Conservation (phyloP, 1,140 invertebrate genomes). For the Araneus ventricosus region DNA sequence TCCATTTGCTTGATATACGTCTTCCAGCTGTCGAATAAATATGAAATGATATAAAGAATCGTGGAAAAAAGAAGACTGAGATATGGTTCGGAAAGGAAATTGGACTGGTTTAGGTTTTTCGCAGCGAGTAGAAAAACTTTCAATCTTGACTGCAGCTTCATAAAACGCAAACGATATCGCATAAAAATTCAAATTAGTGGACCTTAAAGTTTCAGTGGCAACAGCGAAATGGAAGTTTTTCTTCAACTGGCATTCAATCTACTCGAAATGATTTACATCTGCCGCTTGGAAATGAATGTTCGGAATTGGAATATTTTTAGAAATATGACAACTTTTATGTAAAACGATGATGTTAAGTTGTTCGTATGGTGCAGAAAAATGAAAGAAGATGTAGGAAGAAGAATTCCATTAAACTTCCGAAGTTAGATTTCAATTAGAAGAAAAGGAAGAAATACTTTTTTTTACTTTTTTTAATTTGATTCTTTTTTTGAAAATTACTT, state of each 20-base stretch:
- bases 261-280: background rate
- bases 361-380: background rate
- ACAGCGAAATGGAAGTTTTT: background rate
- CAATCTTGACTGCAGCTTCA: background rate
- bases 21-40: conserved; percentile 16
- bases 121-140: background rate
- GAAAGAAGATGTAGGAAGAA: too few species aligned
- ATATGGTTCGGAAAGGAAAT: background rate
- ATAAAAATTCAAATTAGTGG: conserved; percentile 52
- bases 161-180: conserved; percentile 42
- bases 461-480: too few species aligned
- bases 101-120: background rate
- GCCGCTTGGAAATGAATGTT: background rate
- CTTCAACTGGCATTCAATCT: background rate
- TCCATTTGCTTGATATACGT: conserved; percentile 41
- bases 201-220: background rate
- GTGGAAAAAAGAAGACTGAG: background rate
- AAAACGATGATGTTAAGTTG: background rate
- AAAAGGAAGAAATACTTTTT: too few species aligned
- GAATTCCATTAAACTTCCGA: too few species aligned
- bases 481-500: too few species aligned
- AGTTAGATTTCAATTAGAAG: too few species aligned
- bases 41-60: background rate
- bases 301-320: background rate
- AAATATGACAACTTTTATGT: background rate